Evolutionary conservation across 2,888 invertebrate species (phyloP), one percentile per base, ranked within the genome.

Genomic region (Apantesis nais): DNA sequence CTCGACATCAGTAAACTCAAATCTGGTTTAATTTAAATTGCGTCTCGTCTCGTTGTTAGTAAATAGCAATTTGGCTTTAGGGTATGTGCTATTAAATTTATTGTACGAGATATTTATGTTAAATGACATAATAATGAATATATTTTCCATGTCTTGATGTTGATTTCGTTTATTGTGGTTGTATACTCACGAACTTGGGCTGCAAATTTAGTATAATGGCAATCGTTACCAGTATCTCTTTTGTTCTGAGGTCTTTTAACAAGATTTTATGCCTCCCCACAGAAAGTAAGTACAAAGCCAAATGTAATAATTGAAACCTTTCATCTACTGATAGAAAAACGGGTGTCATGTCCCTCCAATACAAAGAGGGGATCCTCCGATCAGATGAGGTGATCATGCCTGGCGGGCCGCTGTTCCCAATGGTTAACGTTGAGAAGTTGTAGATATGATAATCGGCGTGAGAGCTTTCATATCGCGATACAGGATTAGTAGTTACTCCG

Each of bases 1-100:
- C 65, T 39, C 37, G 63, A 60, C 44, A 52, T 39, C 34, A 58
- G 41, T 62, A 31, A 66, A 62, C 62, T 55, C 55, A 62, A 62
- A 66, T 62, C 29, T 64, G 61, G 62, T 67, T 65, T 72, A 72
- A 68, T 72, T 68, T 55, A 62, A 68, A 66, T 68, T 68, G 52
- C 41, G 63, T 65, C 60, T 60, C 64, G 39, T 68, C 55, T 44
- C 41, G 41, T 72, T 55, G 60, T 67, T 64, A 22, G 71, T 67
- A 70, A 67, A 67, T 63, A 67, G 64, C 48, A 48, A 67, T 60
- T 67, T 67, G n/a, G n/a, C 34, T 55, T 66, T 52, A 52, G 64
- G 44, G 62, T 70, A 14, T 41, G 16, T 29, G 48, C 52, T 55
- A 61, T 62, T 31, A 48, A 61, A 61, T 70, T 66, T 62, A 39